Evolutionary conservation across 2,113 vertebrate genomes (phyloP).

Genomic region (Calidris pygmaea): DNA sequence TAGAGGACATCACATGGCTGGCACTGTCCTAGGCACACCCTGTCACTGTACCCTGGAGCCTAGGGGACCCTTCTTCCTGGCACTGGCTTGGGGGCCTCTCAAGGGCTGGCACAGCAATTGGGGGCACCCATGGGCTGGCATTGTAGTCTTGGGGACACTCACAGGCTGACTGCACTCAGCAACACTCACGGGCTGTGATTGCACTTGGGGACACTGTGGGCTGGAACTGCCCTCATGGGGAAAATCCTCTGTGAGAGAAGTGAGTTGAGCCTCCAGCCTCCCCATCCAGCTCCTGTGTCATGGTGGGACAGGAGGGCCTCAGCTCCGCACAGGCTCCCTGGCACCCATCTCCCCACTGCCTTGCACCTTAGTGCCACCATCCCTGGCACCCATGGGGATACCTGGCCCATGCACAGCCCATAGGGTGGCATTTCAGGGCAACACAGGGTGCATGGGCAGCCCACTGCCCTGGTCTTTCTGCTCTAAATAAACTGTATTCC

Average conservation of each 20-base stretch:
- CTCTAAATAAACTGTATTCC: neutral
- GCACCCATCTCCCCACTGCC: neutral
- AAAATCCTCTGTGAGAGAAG: neutral
- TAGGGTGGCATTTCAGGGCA: neutral
- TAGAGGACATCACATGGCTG: neutral
- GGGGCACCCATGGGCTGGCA: neutral
- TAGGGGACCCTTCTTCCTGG: neutral
- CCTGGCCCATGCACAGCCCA: neutral
- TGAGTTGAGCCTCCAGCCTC: neutral
- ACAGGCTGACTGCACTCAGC: neutral
- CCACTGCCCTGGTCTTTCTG: neutral
- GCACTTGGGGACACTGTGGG: neutral
- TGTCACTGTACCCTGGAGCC: neutral
- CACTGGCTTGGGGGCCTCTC: neutral
- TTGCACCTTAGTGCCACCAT: neutral
- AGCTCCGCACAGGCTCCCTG: neutral
- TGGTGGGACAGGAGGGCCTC: neutral
- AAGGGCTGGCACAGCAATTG: neutral
- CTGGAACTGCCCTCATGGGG: neutral
- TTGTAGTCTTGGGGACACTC: neutral
- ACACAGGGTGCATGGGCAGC: neutral
- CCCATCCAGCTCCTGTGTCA: neutral
- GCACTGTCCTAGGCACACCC: neutral
- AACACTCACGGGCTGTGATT: neutral
- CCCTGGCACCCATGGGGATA: neutral